Evolutionary conservation across 1,140 invertebrate species (phyloP).

Genomic region (Leptinotarsa texana): DNA sequence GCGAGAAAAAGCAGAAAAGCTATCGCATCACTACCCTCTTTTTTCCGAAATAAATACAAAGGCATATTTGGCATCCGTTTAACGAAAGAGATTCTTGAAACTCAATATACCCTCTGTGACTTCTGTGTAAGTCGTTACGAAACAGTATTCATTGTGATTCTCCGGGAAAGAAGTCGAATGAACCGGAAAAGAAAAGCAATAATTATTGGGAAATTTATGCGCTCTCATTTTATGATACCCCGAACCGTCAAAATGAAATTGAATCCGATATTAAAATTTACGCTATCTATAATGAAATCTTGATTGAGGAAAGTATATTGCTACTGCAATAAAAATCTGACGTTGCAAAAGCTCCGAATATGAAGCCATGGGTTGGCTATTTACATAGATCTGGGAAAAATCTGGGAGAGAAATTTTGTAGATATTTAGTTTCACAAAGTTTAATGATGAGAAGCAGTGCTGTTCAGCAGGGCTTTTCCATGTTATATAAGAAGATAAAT

Average conservation of each 20-base stretch:
- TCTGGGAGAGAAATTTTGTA: neutral
- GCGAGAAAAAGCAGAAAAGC: too few species aligned
- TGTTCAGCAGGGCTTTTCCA: neutral
- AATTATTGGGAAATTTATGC: slow-evolving; percentile 43
- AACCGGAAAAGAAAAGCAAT: slow-evolving; percentile 37
- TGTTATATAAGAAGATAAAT: too few species aligned
- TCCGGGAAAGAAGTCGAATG: slow-evolving; percentile 22
- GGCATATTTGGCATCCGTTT: too few species aligned
- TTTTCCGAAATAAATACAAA: too few species aligned
- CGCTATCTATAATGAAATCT: slow-evolving; percentile 56
- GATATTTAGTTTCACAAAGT: slow-evolving; percentile 15
- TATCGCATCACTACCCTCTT: too few species aligned
- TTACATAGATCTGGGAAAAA: slow-evolving; percentile 14
- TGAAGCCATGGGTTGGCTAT: slow-evolving; percentile 35
- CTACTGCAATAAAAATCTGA: slow-evolving; percentile 52
- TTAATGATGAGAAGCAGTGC: slow-evolving; percentile 1
- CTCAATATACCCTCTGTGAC: neutral
- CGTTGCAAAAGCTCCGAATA: slow-evolving; percentile 39
- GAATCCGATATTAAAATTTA: slow-evolving; percentile 55
- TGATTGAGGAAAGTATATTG: slow-evolving; percentile 53
- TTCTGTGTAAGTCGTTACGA: neutral
- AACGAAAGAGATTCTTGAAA: too few species aligned
- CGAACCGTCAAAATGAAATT: slow-evolving; percentile 49
- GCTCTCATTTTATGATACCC: slow-evolving; percentile 38
- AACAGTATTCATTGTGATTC: slow-evolving; percentile 8